Percentiles rank a stretch among this genome's conserved stretches.
phyloP scores from a whole-genome alignment of 64 coral and sea anemone species.

The Stichodactyla helianthus region DNA sequence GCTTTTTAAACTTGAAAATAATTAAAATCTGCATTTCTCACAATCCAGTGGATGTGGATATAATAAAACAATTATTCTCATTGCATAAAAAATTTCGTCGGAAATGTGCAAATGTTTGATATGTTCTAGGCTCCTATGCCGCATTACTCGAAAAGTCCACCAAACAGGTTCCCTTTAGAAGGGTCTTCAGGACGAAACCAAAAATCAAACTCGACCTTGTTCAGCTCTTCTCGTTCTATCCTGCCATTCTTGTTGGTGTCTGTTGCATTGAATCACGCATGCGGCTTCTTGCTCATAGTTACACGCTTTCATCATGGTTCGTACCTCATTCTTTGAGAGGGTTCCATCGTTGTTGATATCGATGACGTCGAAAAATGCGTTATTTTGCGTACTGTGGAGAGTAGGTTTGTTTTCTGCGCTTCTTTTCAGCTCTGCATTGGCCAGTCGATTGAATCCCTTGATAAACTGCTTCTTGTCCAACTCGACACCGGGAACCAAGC shows the following conservation, averaged over 20 bases:
- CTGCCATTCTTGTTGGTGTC: constrained; percentile 60
- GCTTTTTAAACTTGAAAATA: too few species aligned
- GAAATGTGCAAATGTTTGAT: too few species aligned
- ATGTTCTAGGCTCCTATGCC: too few species aligned
- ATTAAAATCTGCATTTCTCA: too few species aligned
- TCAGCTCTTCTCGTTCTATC: constrained; percentile 55
- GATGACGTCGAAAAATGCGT: constrained; percentile 67
- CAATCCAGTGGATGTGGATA: too few species aligned
- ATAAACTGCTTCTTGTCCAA: constrained; percentile 45
- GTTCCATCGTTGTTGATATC: constrained; percentile 63
- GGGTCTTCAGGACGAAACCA: constrained; percentile 44
- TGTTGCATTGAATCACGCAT: constrained; percentile 37
- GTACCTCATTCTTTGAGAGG: constrained; percentile 44
- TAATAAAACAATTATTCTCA: too few species aligned
- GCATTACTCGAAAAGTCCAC: too few species aligned
- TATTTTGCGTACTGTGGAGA: constrained; percentile 42
- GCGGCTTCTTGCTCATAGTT: constrained; percentile 24
- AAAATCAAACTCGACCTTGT: constrained; percentile 55
- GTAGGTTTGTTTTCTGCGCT: constrained; percentile 24
- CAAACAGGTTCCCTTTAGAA: neutral
- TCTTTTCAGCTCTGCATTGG: constrained; percentile 36
- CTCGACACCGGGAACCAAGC: constrained; percentile 56
- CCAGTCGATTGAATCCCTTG: constrained; percentile 38
- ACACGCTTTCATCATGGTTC: constrained; percentile 53
- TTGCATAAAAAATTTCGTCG: too few species aligned